These are phyloP conservation scores for Pteropus rufus DNA, from an alignment of 2,797 vertebrate genomes.

Conservation along the genomic window DNA sequence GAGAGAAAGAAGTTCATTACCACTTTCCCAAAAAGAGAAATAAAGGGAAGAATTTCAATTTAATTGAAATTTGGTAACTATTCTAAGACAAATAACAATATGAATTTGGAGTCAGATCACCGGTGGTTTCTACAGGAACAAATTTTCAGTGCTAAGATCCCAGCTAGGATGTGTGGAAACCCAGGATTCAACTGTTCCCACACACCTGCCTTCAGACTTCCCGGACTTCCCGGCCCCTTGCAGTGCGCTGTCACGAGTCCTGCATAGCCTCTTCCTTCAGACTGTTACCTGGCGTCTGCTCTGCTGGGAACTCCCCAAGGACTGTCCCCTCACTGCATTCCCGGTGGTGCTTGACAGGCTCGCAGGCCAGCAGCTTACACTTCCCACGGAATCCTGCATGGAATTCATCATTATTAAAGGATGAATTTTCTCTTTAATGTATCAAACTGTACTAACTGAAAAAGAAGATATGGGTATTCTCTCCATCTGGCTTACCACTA, in stretches of 20 bases:
- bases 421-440: background rate
- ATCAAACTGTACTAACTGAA: background rate
- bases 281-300: background rate
- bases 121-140: background rate
- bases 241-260: background rate
- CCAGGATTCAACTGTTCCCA: background rate
- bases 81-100: background rate
- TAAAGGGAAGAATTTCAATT: background rate
- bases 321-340: background rate
- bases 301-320: background rate
- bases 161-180: background rate
- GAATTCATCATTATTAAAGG: background rate
- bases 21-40: background rate
- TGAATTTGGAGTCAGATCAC: background rate
- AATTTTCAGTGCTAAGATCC: background rate
- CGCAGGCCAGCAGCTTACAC: background rate
- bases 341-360: background rate
- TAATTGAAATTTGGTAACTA: background rate
- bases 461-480: background rate
- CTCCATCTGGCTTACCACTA: background rate
- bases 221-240: background rate
- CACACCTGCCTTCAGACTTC: background rate
- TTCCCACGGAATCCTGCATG: background rate
- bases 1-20: background rate
- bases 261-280: background rate